Base-by-base conservation (phyloP, 2,888 invertebrate genomes). In the Drosophila ezoana region DNA sequence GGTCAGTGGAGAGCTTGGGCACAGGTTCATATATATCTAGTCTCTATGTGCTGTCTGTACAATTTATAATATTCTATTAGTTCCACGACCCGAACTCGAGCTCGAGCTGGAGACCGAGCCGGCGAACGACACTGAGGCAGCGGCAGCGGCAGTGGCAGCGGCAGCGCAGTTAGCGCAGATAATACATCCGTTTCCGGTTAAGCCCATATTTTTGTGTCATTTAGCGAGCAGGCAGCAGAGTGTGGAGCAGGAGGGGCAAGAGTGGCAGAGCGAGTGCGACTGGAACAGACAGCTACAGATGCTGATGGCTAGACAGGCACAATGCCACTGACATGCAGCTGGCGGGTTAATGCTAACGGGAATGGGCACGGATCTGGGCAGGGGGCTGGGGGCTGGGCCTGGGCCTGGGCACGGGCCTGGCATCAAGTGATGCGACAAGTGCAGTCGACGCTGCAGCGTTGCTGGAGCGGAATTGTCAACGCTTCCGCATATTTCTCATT, bases 141-240 rank as follows among this genome's bases (percentile, higher is more conserved):
- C 4, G 8, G 37, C 76, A 62, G 77, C 65, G 72, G 64, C 88
- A 85, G 89, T 88, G 86, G 37, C 76, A 62, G 77, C 65, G 72
- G 64, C 88, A 85, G 90, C 89, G 86, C 90, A 92, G 92, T 92
- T 92, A 91, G 92, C 92, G 92, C 92, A 92, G 92, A 92, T 92
- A 92, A 92, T 92, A 91, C 91, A 91, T 92, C 92, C 92, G 92
- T 91, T 92, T 92, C 92, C 92, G 92, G 92, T 92, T 92, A 91
- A 91, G 91, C 92, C 92, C 92, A 92, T 90, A 89, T 91, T 92
- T 90, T 87, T 88, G 88, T 89, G 87, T 84, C 90, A 89, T 90
- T 87, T 89, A 80, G 74, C 64, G 52, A 62, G 57, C 23, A 14
- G 28, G 45, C 16, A 40, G 40, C 13, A 11, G 16, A 8, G 35